phyloP scores from a whole-genome alignment of 2,888 invertebrate genomes.

The Drosophila eohydei region DNA sequence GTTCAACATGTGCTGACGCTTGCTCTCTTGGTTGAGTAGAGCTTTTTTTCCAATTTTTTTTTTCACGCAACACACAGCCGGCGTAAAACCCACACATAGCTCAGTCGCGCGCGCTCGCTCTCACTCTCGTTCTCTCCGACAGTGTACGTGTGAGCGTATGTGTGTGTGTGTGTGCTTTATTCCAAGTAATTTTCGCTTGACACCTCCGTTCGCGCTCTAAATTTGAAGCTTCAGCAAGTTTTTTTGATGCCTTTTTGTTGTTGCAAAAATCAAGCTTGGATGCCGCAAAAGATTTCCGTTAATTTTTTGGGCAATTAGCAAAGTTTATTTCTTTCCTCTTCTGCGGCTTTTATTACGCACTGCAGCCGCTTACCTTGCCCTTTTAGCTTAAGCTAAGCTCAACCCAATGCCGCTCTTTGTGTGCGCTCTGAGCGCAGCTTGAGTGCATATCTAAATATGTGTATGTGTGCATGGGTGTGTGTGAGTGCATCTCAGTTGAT shows the following conservation, averaged over 20 bases:
- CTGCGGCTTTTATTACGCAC: conserved; percentile 22
- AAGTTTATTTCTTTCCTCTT: conserved; percentile 28
- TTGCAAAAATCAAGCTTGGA: conserved; percentile 9
- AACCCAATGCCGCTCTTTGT: conserved; percentile 19
- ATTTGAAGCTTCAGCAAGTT: conserved; percentile 40
- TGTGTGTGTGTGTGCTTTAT: conserved; percentile 23
- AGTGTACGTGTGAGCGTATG: neutral
- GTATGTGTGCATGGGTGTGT: neutral
- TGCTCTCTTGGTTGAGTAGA: conserved; percentile 10
- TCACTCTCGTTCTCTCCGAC: neutral
- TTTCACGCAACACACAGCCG: conserved; percentile 22
- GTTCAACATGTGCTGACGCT: conserved; percentile 13
- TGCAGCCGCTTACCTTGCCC: conserved; percentile 15
- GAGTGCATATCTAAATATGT: neutral
- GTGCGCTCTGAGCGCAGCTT: conserved; percentile 11
- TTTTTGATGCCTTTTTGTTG: conserved; percentile 25
- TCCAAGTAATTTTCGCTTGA: conserved; percentile 50
- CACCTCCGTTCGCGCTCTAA: conserved; percentile 44
- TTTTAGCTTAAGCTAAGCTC: conserved; percentile 26
- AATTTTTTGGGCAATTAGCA: conserved; percentile 62
- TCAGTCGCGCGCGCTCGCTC: neutral
- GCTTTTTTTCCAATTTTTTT: conserved; percentile 23
- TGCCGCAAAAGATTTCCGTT: conserved; percentile 60
- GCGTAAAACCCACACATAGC: conserved; percentile 30
- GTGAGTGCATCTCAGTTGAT: neutral